Base-by-base conservation (phyloP, 2,888 invertebrate species). In the Drepanosiphum platanoidis region DNA sequence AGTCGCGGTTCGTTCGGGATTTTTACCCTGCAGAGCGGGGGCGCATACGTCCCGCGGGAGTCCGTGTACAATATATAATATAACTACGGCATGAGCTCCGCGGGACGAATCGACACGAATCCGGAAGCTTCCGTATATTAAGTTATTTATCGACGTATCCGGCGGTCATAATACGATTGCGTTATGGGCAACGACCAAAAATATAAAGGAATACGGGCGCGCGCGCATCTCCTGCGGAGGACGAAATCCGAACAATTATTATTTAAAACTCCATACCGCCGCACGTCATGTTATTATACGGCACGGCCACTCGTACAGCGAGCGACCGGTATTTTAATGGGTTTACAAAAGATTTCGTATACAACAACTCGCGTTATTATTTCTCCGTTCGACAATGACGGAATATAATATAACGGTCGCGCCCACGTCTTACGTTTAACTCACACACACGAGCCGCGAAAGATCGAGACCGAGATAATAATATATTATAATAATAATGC, bases 101-200 rank as follows among this genome's bases (percentile, higher is more conserved):
- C 64, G 34, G 22, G 34, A 52, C 68, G 34, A 78, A 80, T 80
- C 52, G 70, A 80, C 70, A 58, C 58, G 27, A 71, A 58, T 36
- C 58, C 27, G 15, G 36, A 52, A 39, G 36, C 70, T 34, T 36
- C 52, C 34, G n/a, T 36, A 46, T 34, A 22, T 58, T 71, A 71
- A 70, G 52, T 39, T 36, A 58, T 30, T 58, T 22, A 52, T 80
- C 68, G 27, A 68, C 46, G 32, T 34, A n/a, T n/a, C n/a, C n/a
- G 52, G 66, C 32, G 66, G 32, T 30, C 36, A 27, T 58, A 77
- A 61, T 42, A 78, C 64, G 30, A 66, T 64, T 61, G 78, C n/a
- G n/a, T n/a, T n/a, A n/a, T n/a, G n/a, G n/a, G n/a, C 64, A 66
- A 22, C 22, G 30, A 36, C 30, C 30, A 8, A 32, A 2, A 30